Evolutionary conservation across 2,888 invertebrate species (phyloP).

Genomic region (Rutpela maculata): DNA sequence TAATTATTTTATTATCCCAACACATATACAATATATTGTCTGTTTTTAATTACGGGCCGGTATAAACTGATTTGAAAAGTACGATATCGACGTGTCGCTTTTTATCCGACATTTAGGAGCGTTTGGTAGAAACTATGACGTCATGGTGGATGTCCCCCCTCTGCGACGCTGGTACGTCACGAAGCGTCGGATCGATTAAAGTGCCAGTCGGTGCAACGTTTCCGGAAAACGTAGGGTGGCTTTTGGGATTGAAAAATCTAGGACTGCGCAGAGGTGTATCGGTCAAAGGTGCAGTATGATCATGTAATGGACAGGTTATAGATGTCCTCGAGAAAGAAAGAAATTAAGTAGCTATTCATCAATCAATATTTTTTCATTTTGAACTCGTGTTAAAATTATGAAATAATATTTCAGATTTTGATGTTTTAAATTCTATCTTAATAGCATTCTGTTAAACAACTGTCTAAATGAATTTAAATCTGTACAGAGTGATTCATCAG

Average conservation of each 20-base stretch:
- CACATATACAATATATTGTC: conserved; percentile 40
- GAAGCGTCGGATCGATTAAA: conserved; percentile 20
- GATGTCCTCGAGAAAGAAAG: too few relatives aligned
- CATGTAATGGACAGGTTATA: not conserved
- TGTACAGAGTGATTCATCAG: too few relatives aligned
- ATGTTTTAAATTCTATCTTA: too few relatives aligned
- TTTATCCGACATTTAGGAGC: conserved; percentile 27
- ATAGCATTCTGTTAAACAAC: too few relatives aligned
- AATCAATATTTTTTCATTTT: too few relatives aligned
- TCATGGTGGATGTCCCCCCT: conserved; percentile 23
- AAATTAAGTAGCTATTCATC: too few relatives aligned
- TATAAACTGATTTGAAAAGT: conserved; percentile 29
- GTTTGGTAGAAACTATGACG: conserved; percentile 25
- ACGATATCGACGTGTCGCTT: conserved; percentile 24
- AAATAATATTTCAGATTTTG: too few relatives aligned
- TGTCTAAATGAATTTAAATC: too few relatives aligned
- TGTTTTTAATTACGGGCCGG: conserved; percentile 25
- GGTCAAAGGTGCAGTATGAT: conserved; percentile 3
- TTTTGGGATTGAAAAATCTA: not conserved
- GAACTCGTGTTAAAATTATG: too few relatives aligned
- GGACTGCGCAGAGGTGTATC: conserved; percentile 19
- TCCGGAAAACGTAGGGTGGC: conserved; percentile 11
- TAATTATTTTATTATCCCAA: conserved; percentile 35
- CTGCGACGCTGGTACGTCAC: conserved; percentile 39
- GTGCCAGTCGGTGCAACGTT: conserved; percentile 37